Conservation (phyloP, 2,113 vertebrate genomes). For the Eclectus roratus region DNA sequence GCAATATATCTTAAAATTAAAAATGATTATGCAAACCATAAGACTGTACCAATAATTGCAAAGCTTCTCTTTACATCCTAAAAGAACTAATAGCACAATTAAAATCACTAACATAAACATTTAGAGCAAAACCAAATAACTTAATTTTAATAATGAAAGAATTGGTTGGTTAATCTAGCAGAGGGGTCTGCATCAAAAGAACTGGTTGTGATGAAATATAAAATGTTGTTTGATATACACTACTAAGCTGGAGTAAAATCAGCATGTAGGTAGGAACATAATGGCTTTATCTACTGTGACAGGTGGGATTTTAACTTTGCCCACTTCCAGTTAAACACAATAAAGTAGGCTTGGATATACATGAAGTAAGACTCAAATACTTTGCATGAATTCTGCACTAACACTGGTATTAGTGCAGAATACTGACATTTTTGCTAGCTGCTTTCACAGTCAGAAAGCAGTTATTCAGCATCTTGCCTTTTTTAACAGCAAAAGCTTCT, state of each 20-base stretch:
- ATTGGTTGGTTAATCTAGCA: neutral
- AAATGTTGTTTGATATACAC: neutral
- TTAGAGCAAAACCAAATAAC: neutral
- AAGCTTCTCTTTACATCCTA: neutral
- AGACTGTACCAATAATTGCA: neutral
- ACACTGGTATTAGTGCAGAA: neutral
- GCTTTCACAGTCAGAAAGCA: neutral
- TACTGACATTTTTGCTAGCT: neutral
- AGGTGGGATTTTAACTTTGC: neutral
- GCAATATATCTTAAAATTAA: neutral
- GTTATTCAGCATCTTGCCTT: neutral
- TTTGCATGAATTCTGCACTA: neutral
- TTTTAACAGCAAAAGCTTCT: neutral
- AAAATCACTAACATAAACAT: neutral
- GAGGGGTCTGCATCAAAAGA: neutral
- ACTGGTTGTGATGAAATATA: accelerated
- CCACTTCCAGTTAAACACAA: neutral
- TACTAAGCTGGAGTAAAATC: neutral
- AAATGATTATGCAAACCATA: neutral
- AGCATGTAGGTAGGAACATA: neutral
- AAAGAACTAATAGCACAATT: neutral
- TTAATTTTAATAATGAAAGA: neutral
- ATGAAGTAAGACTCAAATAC: neutral
- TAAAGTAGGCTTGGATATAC: neutral
- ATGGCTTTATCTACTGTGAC: neutral